Percentiles rank a stretch among this genome's conserved stretches.
These are phyloP conservation scores for Petroica traversi DNA, from an alignment of 2,113 vertebrate genomes.

Conservation along the genomic window DNA sequence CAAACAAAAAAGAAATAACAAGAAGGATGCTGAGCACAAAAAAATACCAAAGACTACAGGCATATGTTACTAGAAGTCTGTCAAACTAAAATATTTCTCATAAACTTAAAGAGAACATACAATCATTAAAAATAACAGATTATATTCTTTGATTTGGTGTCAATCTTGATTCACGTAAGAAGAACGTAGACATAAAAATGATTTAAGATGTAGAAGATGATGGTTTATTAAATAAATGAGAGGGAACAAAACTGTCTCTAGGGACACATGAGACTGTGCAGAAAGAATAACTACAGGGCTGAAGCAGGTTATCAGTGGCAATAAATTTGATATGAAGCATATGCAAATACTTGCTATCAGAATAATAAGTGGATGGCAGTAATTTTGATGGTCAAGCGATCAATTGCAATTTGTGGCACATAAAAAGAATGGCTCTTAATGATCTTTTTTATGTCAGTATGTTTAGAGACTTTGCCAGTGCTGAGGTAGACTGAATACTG, in stretches of 20 bases:
- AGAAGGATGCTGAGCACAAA: background rate
- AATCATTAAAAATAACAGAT: background rate
- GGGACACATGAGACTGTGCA: background rate
- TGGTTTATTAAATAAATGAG: conserved; percentile 18
- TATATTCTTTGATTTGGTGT: background rate
- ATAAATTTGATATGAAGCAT: conserved; percentile 2
- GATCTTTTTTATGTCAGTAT: background rate
- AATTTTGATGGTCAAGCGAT: background rate
- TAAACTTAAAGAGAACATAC: background rate
- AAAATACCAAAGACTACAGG: background rate
- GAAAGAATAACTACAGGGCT: background rate
- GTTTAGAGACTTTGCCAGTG: background rate
- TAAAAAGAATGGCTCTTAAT: background rate
- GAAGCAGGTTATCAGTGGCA: background rate
- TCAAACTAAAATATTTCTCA: background rate
- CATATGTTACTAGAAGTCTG: background rate
- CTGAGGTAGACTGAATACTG: background rate
- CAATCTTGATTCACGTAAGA: background rate
- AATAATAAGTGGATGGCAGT: background rate
- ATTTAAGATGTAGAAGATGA: background rate
- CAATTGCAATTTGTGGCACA: background rate
- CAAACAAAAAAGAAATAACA: background rate
- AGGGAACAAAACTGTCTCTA: background rate
- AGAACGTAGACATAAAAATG: background rate
- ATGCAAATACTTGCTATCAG: background rate